Evolutionary conservation across 2,113 vertebrate species (phyloP).

Genomic region (Steatornis caripensis): DNA sequence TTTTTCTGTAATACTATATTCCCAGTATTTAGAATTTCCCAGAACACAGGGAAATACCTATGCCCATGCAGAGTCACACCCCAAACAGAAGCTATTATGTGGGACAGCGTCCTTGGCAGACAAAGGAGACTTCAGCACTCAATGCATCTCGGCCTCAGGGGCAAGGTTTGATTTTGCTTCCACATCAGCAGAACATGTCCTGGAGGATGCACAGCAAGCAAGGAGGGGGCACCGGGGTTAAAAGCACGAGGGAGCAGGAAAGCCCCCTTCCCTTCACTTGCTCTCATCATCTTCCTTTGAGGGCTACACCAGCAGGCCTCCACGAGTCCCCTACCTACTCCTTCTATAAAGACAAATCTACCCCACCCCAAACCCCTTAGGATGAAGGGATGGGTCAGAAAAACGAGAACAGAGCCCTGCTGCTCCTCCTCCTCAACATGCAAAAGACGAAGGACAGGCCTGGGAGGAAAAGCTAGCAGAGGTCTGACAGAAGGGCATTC

Average conservation of each 20-base stretch:
- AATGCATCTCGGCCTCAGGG: background rate
- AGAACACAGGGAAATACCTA: background rate
- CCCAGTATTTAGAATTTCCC: background rate
- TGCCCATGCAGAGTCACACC: background rate
- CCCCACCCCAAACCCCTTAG: fast-evolving
- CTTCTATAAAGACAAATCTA: background rate
- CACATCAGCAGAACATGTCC: background rate
- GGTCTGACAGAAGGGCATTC: background rate
- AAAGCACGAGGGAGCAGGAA: background rate
- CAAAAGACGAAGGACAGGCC: background rate
- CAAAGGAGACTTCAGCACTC: background rate
- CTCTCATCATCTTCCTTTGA: background rate
- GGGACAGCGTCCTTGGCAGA: background rate
- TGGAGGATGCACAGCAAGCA: background rate
- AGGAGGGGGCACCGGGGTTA: background rate
- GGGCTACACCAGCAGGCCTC: background rate
- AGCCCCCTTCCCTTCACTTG: background rate
- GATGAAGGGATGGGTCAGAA: background rate
- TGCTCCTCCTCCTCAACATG: background rate
- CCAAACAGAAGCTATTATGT: background rate
- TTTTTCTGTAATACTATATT: background rate
- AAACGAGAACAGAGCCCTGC: background rate
- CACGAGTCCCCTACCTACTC: background rate
- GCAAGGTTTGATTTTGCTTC: background rate
- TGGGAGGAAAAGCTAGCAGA: background rate